phyloP scores from a whole-genome alignment of 2,797 vertebrate species.

The Darevskia nairensis region DNA sequence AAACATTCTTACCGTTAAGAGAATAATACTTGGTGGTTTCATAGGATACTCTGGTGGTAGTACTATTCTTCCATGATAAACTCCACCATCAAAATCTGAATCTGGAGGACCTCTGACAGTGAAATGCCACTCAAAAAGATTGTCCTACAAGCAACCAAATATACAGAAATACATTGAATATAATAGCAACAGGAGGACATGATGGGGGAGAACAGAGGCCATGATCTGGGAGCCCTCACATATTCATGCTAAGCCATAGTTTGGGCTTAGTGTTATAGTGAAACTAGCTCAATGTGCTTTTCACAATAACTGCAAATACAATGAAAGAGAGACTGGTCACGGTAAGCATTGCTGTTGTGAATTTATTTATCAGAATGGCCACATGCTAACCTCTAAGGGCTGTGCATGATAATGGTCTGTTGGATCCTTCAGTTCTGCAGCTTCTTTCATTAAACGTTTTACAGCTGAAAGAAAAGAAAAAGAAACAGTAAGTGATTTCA shows the following conservation, averaged over 20 bases:
- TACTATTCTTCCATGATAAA: slow-evolving; percentile 97
- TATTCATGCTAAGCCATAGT: too few relatives aligned
- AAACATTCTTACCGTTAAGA: slow-evolving; percentile 89
- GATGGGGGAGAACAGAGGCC: too few relatives aligned
- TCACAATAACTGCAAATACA: not conserved
- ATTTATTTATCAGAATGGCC: not conserved
- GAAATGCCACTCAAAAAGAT: slow-evolving; percentile 99
- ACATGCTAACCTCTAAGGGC: slow-evolving; percentile 90
- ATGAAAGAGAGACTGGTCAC: not conserved
- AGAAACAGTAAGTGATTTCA: slow-evolving; percentile 35
- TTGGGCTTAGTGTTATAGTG: too few relatives aligned
- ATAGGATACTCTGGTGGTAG: slow-evolving; percentile 97
- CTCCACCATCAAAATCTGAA: slow-evolving; percentile 95
- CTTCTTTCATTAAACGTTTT: slow-evolving; percentile 98
- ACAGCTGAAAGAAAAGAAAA: slow-evolving; percentile 82
- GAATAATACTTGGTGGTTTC: slow-evolving; percentile 98
- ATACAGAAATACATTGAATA: accelerated
- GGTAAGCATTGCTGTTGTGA: not conserved
- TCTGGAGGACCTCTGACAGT: slow-evolving; percentile 96
- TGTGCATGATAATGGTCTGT: slow-evolving; percentile 99
- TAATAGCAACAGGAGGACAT: not conserved
- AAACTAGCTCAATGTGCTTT: not conserved
- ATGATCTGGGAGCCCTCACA: too few relatives aligned
- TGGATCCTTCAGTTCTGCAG: slow-evolving; percentile 93
- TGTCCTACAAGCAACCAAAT: slow-evolving; percentile 84